Evolutionary conservation across 53 echinoderm and acorn worm genomes (phyloP), one percentile per base, ranked within the genome.

Genomic region (Arbacia lixula): DNA sequence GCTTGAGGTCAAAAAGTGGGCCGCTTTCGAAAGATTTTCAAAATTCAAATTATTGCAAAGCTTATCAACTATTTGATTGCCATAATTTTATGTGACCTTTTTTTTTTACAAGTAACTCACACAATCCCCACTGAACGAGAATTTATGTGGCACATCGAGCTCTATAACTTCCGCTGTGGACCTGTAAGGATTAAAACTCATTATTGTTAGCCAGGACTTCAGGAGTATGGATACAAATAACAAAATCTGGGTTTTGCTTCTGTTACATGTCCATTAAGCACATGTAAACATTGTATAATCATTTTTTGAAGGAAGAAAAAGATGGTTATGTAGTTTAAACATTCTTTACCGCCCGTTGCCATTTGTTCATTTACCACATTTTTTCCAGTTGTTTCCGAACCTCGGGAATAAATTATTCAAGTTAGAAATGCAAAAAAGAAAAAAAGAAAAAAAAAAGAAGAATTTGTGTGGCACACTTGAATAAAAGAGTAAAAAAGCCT

Each of bases 391-490:
- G 76, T 76, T 76, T 77, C 78, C 78, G 57, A 77, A 77, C 78
- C 55, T 77, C 56, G 78, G 78, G 58, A 77, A 77, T 77, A 77
- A 77, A 77, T 77, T 77, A 77, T 77, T 77, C 78, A 77, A 77
- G 78, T 77, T 77, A 77, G 78, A 58, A 77, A 74, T 12, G 74
- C 74, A 29, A n/a, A n/a, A n/a, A n/a, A n/a, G n/a, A n/a, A n/a
- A n/a, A n/a, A n/a, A n/a, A n/a, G n/a, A n/a, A n/a, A n/a, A n/a
- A n/a, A n/a, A n/a, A n/a, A n/a, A n/a, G n/a, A n/a, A n/a, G n/a
- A n/a, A n/a, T n/a, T n/a, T n/a, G n/a, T n/a, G n/a, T n/a, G n/a
- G n/a, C n/a, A n/a, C n/a, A n/a, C n/a, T n/a, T n/a, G n/a, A n/a
- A n/a, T n/a, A n/a, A n/a, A n/a, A n/a, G n/a, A n/a, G n/a, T n/a